Percentiles rank a stretch among this genome's conserved stretches.
Conservation (phyloP, 2,113 vertebrate genomes). For the Ibidorhyncha struthersii region DNA sequence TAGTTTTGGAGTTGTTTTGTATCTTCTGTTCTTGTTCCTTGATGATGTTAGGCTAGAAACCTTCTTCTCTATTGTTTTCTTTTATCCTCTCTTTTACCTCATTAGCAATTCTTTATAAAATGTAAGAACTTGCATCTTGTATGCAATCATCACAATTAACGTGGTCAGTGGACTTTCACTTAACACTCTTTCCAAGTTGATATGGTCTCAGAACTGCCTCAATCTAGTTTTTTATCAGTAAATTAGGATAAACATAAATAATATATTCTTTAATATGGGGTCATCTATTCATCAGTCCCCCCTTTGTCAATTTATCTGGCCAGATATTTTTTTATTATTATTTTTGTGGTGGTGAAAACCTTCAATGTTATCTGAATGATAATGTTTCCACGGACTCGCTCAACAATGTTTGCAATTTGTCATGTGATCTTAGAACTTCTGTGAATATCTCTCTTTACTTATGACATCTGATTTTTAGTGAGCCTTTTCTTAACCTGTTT, state of each 20-base stretch:
- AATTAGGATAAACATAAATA: not conserved
- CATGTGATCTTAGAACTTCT: not conserved
- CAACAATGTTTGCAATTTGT: not conserved
- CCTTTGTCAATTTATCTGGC: not conserved
- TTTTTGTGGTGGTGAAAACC: not conserved
- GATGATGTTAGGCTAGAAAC: no score
- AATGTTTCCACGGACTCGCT: not conserved
- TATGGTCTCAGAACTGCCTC: not conserved
- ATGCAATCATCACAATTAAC: no score
- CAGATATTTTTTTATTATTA: not conserved
- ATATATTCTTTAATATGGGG: not conserved
- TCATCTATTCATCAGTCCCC: not conserved
- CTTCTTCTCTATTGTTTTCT: no score
- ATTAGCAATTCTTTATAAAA: no score
- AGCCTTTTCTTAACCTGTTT: not conserved
- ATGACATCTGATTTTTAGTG: not conserved
- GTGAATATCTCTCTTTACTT: not conserved
- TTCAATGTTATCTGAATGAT: not conserved
- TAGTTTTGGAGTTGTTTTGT: no score
- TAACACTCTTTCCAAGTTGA: no score
- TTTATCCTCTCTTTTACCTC: no score
- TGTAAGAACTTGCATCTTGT: no score
- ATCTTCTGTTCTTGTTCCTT: no score
- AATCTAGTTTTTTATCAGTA: not conserved
- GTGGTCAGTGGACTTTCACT: no score